Evolutionary conservation across 2,888 invertebrate genomes (phyloP).

Genomic region (Stratiomys singularior): DNA sequence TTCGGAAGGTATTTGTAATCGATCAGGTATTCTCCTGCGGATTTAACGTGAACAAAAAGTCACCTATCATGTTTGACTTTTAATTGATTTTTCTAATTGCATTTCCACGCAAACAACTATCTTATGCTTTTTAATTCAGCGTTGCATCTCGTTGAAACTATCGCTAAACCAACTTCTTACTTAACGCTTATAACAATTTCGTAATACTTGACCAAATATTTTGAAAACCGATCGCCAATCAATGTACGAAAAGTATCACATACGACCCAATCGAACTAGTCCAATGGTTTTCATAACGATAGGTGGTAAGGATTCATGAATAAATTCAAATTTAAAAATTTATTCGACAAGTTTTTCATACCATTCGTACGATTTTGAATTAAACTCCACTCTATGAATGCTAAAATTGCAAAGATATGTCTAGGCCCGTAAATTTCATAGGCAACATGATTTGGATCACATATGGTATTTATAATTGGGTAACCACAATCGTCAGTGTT

Average conservation of each 20-base stretch:
- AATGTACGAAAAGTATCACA: neutral
- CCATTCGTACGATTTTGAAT: neutral
- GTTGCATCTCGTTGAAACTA: neutral
- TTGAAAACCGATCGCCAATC: neutral
- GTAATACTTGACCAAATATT: neutral
- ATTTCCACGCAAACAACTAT: neutral
- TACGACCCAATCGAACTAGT: neutral
- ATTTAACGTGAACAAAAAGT: too few species aligned
- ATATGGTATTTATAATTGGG: conserved; percentile 24
- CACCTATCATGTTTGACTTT: too few species aligned
- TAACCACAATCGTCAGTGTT: neutral
- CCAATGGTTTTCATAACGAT: neutral
- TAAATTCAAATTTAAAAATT: conserved; percentile 7
- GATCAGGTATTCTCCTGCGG: too few species aligned
- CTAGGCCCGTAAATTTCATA: conserved; percentile 5
- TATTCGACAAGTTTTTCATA: conserved; percentile 15
- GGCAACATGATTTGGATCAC: neutral
- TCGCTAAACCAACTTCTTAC: neutral
- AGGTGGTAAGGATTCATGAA: neutral
- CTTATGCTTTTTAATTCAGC: neutral
- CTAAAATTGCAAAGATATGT: neutral
- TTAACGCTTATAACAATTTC: neutral
- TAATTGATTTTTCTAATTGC: too few species aligned
- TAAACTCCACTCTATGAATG: too few species aligned
- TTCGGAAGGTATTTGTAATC: too few species aligned